Conservation (phyloP, 2,888 invertebrate species). For the Nomada fabriciana region DNA sequence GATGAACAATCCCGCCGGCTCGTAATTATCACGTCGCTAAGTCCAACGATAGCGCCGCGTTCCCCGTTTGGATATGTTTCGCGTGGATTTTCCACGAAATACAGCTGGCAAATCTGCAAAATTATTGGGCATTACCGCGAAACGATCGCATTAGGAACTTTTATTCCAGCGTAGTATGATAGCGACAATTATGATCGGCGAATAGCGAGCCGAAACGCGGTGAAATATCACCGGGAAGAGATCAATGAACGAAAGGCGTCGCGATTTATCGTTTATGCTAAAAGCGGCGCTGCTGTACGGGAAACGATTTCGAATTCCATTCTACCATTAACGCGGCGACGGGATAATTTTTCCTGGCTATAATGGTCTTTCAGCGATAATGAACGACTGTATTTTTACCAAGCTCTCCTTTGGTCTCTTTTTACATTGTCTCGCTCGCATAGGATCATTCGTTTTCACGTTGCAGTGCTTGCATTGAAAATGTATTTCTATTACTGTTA, state of each 20-base stretch:
- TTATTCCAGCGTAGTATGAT: slow-evolving; percentile 40
- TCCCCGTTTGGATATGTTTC: slow-evolving; percentile 6
- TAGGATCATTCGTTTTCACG: not conserved
- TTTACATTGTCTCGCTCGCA: not conserved
- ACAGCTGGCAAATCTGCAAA: slow-evolving; percentile 25
- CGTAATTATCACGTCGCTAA: slow-evolving; percentile 11
- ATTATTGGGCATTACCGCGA: slow-evolving; percentile 44
- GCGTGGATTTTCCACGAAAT: slow-evolving; percentile 33
- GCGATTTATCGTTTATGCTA: slow-evolving; percentile 52
- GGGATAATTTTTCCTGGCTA: not conserved
- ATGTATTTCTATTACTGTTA: not conserved
- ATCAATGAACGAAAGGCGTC: slow-evolving; percentile 58
- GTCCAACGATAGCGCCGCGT: slow-evolving; percentile 9
- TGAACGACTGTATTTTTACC: not conserved
- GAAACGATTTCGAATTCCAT: slow-evolving; percentile 18
- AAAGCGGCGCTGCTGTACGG: not conserved
- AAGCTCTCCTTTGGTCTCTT: not conserved
- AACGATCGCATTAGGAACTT: slow-evolving; percentile 55
- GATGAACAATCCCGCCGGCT: not conserved
- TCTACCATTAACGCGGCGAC: not conserved
- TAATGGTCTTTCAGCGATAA: slow-evolving; percentile 4
- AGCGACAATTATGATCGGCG: slow-evolving; percentile 59
- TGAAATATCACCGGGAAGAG: slow-evolving; percentile 53
- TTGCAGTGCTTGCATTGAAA: not conserved
- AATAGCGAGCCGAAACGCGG: slow-evolving; percentile 42